Conservation (phyloP, 2,113 vertebrate genomes). For the Oceanites oceanicus region DNA sequence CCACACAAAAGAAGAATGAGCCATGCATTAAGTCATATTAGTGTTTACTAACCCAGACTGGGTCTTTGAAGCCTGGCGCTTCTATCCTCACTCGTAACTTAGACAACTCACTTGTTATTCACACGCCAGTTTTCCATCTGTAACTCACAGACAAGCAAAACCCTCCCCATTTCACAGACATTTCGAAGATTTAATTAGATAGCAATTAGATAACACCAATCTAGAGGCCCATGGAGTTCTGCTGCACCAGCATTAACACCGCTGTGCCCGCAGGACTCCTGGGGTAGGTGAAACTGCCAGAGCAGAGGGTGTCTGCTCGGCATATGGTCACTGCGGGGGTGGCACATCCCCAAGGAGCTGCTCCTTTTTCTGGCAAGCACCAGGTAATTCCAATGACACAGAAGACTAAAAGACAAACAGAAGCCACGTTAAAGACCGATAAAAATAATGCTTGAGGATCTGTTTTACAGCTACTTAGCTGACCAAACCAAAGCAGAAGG, state of each 20-base stretch:
- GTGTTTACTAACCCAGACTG: not conserved
- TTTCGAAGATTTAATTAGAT: not conserved
- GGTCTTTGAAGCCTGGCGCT: not conserved
- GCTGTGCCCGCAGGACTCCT: accelerated
- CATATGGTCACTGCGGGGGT: accelerated
- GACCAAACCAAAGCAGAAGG: not conserved
- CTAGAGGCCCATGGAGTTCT: accelerated
- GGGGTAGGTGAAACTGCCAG: accelerated
- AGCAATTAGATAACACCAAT: not conserved
- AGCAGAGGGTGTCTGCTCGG: not conserved
- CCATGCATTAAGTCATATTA: not conserved
- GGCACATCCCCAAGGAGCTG: not conserved
- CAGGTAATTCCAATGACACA: not conserved
- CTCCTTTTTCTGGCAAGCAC: not conserved
- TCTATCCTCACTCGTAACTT: not conserved
- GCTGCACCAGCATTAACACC: not conserved
- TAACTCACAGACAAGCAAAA: not conserved
- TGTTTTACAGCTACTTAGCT: not conserved
- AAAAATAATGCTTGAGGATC: not conserved
- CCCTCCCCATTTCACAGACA: not conserved
- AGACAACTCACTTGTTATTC: accelerated
- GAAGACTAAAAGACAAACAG: not conserved
- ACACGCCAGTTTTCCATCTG: not conserved
- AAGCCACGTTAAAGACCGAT: accelerated
- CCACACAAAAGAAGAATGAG: not conserved